Conservation (phyloP, 1,140 invertebrate species). For the Andricus grossulariae region DNA sequence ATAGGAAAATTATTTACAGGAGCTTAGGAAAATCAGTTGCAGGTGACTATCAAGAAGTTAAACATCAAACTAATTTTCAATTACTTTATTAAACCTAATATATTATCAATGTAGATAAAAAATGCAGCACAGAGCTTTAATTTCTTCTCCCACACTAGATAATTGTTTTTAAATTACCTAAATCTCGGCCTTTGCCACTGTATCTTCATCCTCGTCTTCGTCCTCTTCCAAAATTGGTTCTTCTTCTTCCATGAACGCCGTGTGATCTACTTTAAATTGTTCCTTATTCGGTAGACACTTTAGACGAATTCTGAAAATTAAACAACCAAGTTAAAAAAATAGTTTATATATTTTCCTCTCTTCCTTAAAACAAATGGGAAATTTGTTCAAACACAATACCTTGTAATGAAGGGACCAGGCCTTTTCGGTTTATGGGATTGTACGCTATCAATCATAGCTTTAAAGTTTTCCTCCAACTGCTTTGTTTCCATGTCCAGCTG, state of each 20-base stretch:
- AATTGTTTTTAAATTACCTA: background rate
- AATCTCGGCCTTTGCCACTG: constrained; percentile 27
- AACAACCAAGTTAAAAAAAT: constrained; percentile 37
- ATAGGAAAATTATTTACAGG: too few species aligned
- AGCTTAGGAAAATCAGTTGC: too few species aligned
- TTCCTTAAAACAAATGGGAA: background rate
- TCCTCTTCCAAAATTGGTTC: constrained; percentile 38
- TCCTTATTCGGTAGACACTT: constrained; percentile 78
- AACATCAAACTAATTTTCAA: background rate
- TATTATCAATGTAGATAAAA: constrained; percentile 1
- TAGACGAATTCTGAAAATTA: constrained; percentile 62
- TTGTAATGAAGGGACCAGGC: constrained; percentile 81
- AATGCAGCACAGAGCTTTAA: background rate
- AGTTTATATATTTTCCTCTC: constrained; percentile 27
- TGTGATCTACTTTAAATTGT: constrained; percentile 81
- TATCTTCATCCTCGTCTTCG: constrained; percentile 34
- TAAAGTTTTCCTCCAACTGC: constrained; percentile 84
- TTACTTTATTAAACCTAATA: constrained; percentile 22
- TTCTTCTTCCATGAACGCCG: constrained; percentile 73
- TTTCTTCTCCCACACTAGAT: background rate
- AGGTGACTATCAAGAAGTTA: background rate
- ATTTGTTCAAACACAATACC: constrained; percentile 68
- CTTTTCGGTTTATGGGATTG: constrained; percentile 79
- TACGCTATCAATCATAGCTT: constrained; percentile 79
- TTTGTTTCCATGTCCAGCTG: constrained; percentile 83